These are phyloP conservation scores for Microplitis mediator DNA, from an alignment of 1,140 invertebrate genomes.

Conservation along the genomic window DNA sequence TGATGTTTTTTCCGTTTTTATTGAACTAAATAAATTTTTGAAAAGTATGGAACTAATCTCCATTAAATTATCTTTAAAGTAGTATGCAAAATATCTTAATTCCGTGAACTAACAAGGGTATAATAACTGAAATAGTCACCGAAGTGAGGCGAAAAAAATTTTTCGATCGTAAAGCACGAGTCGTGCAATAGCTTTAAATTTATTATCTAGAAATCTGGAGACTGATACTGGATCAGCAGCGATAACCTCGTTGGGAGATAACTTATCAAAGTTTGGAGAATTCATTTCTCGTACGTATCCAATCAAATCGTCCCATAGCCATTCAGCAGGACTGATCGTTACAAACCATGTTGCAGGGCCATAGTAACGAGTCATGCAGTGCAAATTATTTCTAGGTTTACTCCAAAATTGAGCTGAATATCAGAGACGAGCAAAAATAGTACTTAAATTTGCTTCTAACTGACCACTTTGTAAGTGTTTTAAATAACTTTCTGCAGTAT, in stretches of 20 bases:
- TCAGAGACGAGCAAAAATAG: neutral
- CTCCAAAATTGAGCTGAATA: neutral
- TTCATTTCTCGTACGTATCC: slow-evolving; percentile 44
- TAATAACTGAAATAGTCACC: no score
- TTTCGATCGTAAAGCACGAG: no score
- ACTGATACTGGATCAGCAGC: slow-evolving; percentile 34
- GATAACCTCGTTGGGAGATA: neutral
- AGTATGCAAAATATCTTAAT: no score
- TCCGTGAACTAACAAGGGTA: no score
- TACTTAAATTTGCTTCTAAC: slow-evolving; percentile 28
- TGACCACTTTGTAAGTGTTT: slow-evolving; percentile 36
- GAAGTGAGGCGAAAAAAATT: no score
- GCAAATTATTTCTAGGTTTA: neutral
- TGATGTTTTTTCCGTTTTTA: no score
- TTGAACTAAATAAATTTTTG: no score
- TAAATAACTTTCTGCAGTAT: slow-evolving; percentile 36
- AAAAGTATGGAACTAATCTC: no score
- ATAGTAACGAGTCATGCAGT: slow-evolving; percentile 34
- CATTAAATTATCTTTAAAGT: no score
- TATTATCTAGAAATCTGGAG: no score
- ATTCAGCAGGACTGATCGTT: slow-evolving; percentile 48
- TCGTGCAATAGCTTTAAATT: neutral
- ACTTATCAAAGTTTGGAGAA: slow-evolving; percentile 26
- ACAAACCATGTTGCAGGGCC: no score
- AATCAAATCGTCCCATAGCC: slow-evolving; percentile 43